Percentiles rank a stretch among this genome's conserved stretches.
Evolutionary conservation across 2,797 vertebrate species (phyloP).

Genomic region (Rhynchotus rufescens): DNA sequence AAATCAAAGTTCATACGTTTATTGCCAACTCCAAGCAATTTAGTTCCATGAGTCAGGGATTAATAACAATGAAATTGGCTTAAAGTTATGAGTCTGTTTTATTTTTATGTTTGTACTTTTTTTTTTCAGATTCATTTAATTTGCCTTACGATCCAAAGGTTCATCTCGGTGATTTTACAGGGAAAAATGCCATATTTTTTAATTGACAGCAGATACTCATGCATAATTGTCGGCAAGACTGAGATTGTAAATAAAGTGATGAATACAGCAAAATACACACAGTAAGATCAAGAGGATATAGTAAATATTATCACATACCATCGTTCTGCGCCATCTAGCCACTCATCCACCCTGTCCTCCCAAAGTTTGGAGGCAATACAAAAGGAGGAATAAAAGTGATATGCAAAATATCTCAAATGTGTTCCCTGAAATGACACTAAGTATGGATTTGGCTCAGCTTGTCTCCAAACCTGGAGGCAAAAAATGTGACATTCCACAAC

Average conservation of each 20-base stretch:
- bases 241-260: neutral
- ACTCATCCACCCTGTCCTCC: neutral
- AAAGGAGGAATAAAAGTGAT: neutral
- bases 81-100: neutral
- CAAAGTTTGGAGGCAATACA: neutral
- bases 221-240: neutral
- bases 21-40: constrained; percentile 46
- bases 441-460: neutral
- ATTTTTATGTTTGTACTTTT: constrained; percentile 51
- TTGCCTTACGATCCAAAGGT: neutral
- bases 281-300: neutral
- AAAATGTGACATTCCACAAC: neutral
- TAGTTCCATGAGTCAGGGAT: constrained; percentile 41
- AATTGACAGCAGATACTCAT: neutral
- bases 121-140: neutral
- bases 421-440: neutral
- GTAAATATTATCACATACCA: neutral
- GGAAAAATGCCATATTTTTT: neutral
- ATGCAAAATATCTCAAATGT: neutral
- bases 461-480: neutral
- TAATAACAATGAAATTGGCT: constrained; percentile 48
- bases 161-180: neutral
- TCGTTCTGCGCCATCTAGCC: neutral
- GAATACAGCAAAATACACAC: neutral
- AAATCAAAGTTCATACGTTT: constrained; percentile 27